Conservation (phyloP, 2,113 vertebrate species). For the Regulus satrapa region DNA sequence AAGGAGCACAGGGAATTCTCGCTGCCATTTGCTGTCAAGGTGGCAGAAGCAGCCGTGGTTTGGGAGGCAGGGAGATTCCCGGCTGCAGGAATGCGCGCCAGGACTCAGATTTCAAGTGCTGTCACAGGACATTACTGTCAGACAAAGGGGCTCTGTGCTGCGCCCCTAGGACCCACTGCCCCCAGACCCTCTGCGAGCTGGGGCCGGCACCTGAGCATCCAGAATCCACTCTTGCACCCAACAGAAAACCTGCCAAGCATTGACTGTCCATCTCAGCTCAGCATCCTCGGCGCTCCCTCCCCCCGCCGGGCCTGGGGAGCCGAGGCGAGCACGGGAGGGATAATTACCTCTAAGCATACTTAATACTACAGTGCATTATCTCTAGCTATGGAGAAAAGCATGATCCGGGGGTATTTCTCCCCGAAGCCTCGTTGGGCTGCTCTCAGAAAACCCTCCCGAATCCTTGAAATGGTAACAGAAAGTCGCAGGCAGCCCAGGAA, state of each 20-base stretch:
- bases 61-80: slow-evolving; percentile 28
- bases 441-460: slow-evolving; percentile 70
- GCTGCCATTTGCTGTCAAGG: background rate
- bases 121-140: slow-evolving; percentile 68
- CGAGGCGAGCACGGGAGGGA: slow-evolving; percentile 60
- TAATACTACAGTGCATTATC: slow-evolving; percentile 70
- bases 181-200: background rate
- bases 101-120: slow-evolving; percentile 58
- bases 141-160: slow-evolving; percentile 63
- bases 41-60: background rate
- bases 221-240: background rate
- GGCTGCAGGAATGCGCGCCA: background rate
- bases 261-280: accelerated
- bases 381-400: slow-evolving; percentile 67
- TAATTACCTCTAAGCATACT: slow-evolving; percentile 73
- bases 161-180: background rate
- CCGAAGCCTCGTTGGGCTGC: slow-evolving; percentile 69
- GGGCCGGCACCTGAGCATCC: background rate
- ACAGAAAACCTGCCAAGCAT: background rate
- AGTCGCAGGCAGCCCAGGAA: slow-evolving; percentile 37
- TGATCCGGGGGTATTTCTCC: slow-evolving; percentile 61
- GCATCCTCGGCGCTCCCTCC: accelerated
- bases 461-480: slow-evolving; percentile 62
- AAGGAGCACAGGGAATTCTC: background rate
- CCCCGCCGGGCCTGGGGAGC: background rate